These are phyloP conservation scores for Sebastolobus alascanus DNA, from an alignment of 2,797 vertebrate species.

Conservation along the genomic window DNA sequence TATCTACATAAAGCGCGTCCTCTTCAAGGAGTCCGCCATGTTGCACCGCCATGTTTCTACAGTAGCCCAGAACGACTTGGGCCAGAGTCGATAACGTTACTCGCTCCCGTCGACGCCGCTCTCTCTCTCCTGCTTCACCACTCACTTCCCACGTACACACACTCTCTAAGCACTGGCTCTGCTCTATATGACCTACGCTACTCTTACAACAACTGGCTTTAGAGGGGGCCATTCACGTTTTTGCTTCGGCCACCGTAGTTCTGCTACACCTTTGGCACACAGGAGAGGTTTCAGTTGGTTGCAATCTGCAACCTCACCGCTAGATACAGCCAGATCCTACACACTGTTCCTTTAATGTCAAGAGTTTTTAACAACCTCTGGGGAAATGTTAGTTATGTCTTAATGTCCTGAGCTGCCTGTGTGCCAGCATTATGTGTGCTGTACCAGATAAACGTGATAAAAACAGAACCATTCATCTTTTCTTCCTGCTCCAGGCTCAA, in stretches of 20 bases:
- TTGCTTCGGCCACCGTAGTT: not conserved
- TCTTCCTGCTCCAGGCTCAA: constrained; percentile 81
- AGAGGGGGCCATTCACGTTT: not conserved
- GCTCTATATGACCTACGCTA: not conserved
- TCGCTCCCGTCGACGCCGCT: too few relatives aligned
- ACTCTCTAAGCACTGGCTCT: not conserved
- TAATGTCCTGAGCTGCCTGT: not conserved
- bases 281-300: not conserved
- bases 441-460: not conserved
- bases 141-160: not conserved
- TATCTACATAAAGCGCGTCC: not conserved
- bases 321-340: not conserved
- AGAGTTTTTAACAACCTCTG: not conserved
- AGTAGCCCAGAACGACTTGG: too few relatives aligned
- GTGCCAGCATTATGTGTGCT: not conserved
- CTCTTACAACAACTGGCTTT: not conserved
- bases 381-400: not conserved
- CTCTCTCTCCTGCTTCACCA: not conserved
- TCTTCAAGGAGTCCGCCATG: not conserved
- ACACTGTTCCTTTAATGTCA: not conserved
- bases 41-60: not conserved
- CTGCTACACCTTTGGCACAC: not conserved
- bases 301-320: not conserved
- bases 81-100: too few relatives aligned
- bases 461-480: not conserved